phyloP scores from a whole-genome alignment of 2,113 vertebrate species.

The Chloebia gouldiae region DNA sequence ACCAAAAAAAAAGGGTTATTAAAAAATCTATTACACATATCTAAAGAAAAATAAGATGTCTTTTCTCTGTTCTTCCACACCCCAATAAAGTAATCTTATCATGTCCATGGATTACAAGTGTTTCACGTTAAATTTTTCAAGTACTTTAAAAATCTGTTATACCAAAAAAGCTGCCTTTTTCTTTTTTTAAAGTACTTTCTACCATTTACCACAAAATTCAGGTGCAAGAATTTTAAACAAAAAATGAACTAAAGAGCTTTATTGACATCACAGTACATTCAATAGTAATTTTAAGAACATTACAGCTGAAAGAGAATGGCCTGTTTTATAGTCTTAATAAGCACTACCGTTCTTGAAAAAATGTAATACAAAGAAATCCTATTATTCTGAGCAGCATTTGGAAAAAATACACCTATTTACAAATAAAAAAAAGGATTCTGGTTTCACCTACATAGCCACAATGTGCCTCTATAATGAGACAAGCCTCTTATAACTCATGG shows the following conservation, averaged over 20 bases:
- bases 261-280: constrained; percentile 94
- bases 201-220: constrained; percentile 77
- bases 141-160: constrained; percentile 71
- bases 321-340: constrained; percentile 79
- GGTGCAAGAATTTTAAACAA: constrained; percentile 81
- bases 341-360: constrained; percentile 80
- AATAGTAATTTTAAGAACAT: constrained; percentile 88
- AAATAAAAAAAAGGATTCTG: constrained; percentile 82
- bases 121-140: constrained; percentile 63
- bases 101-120: constrained; percentile 58
- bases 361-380: constrained; percentile 87
- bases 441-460: constrained; percentile 94
- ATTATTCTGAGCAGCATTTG: constrained; percentile 88
- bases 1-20: constrained; percentile 20
- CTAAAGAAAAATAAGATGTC: constrained; percentile 45
- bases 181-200: constrained; percentile 43
- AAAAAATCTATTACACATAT: constrained; percentile 42
- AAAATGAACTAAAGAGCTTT: constrained; percentile 84
- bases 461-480: constrained; percentile 99
- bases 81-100: constrained; percentile 39
- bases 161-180: constrained; percentile 74
- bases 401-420: constrained; percentile 95
- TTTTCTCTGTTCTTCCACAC: constrained; percentile 48
- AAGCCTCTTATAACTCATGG: constrained; percentile 99
- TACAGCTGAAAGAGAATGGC: constrained; percentile 88